Evolutionary conservation across 2,113 vertebrate species (phyloP), one percentile per base, ranked within the genome.

Genomic region (Ahaetulla prasina): DNA sequence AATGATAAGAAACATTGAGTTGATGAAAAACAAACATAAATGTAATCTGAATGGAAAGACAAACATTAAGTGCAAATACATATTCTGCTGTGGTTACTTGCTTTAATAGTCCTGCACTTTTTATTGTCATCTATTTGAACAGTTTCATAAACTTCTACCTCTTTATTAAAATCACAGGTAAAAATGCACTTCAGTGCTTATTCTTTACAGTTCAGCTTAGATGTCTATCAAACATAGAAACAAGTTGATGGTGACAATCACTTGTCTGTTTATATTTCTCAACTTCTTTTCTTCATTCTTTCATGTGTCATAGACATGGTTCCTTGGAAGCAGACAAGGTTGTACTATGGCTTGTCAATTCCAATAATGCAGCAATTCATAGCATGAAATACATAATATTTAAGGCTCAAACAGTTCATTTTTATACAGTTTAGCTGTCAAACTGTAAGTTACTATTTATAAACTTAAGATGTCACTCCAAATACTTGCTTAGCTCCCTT

Each of bases 1-100:
- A 23, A 90, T 14, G 45, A 53, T 87, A 90, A 90, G 35, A 88
- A 55, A 16, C 11, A 57, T 7, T 23, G 53, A 91, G 16, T 16
- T 91, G 45, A 93, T 89, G 45, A 93, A 93, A 93, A 84, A 85
- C 53, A 94, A 94, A 92, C 50, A 93, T 60, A 12, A 45, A 6
- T 45, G 47, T 14, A 90, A 52, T 90, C 85, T 50, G 60, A 88
- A 92, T 80, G 91, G 91, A 90, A 92, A 94, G n/a, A 86, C 89
- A 94, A 94, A 94, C 43, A 90, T 53, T 18, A 91, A 84, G 22
- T 57, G 14, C 35, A 85, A 39, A 54, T 85, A 45, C 52, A 85
- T 68, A 57, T n/a, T 20, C n/a, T 53, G n/a, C 84, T n/a, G 11
- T n/a, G 14, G 90, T 87, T 52, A 93, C 18, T 30, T 43, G 25